Evolutionary conservation across 2,888 invertebrate genomes (phyloP).

Genomic region (Elgonia sp.): DNA sequence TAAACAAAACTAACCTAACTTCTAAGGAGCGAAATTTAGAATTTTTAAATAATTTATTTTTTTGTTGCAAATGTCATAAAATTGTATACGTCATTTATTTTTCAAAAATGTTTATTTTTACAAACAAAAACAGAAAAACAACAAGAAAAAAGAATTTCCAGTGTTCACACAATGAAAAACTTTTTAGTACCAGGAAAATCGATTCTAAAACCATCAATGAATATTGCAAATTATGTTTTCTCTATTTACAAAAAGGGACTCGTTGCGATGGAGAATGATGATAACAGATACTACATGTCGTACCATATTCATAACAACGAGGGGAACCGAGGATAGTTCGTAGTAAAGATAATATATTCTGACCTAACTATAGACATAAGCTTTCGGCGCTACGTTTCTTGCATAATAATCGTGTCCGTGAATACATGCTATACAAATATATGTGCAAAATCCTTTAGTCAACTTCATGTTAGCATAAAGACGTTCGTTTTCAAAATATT

Average conservation of each 20-base stretch:
- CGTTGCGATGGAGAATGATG: too few species aligned
- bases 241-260: slow-evolving; percentile 13
- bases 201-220: too few species aligned
- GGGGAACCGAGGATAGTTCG: slow-evolving; percentile 13
- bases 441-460: slow-evolving; percentile 39
- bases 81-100: too few species aligned
- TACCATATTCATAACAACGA: slow-evolving; percentile 15
- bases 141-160: too few species aligned
- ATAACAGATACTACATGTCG: slow-evolving; percentile 4
- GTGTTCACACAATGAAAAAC: too few species aligned
- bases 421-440: slow-evolving; percentile 22
- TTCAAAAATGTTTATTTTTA: too few species aligned
- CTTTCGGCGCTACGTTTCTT: slow-evolving; percentile 48
- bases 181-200: too few species aligned
- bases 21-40: too few species aligned
- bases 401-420: slow-evolving; percentile 52
- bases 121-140: too few species aligned
- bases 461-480: slow-evolving; percentile 30
- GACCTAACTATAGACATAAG: slow-evolving; percentile 37
- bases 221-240: not conserved
- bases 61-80: too few species aligned
- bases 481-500: slow-evolving; percentile 40
- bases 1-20: too few species aligned
- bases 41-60: too few species aligned
- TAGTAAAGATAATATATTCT: slow-evolving; percentile 51